Evolutionary conservation across 2,113 vertebrate genomes (phyloP).

Genomic region (Actenoides lindsayi): DNA sequence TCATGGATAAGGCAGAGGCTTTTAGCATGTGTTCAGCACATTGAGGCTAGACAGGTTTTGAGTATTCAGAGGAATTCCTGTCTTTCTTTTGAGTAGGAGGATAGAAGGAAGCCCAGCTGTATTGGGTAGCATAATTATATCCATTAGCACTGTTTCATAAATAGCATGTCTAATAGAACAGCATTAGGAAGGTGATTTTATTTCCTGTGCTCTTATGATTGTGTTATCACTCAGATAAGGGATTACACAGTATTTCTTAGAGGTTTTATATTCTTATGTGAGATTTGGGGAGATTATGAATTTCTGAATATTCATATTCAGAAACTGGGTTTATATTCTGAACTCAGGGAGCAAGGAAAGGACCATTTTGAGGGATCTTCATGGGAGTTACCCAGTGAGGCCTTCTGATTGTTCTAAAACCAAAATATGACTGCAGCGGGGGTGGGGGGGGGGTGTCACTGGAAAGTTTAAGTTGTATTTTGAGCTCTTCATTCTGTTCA

Average conservation of each 20-base stretch:
- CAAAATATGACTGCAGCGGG: neutral
- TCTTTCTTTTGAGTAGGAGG: neutral
- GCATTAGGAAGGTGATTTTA: neutral
- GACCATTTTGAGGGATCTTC: neutral
- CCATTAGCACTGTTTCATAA: neutral
- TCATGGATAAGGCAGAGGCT: neutral
- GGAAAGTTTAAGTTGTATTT: neutral
- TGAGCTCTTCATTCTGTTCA: neutral
- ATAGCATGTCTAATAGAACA: neutral
- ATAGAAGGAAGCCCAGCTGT: neutral
- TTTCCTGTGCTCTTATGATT: neutral
- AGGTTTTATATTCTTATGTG: neutral
- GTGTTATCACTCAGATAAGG: neutral
- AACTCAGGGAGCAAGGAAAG: neutral
- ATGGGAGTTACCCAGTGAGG: neutral
- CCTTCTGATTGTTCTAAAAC: neutral
- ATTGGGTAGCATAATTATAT: neutral
- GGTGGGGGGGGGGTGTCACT: neutral
- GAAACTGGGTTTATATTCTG: neutral
- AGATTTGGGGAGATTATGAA: neutral
- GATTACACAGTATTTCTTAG: neutral
- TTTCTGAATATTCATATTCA: neutral
- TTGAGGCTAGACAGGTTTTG: neutral
- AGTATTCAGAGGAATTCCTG: neutral
- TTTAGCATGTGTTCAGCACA: neutral